Percentiles rank a stretch among this genome's conserved stretches.
Conservation (phyloP, 2,797 vertebrate genomes). For the Lithobates sylvaticus region DNA sequence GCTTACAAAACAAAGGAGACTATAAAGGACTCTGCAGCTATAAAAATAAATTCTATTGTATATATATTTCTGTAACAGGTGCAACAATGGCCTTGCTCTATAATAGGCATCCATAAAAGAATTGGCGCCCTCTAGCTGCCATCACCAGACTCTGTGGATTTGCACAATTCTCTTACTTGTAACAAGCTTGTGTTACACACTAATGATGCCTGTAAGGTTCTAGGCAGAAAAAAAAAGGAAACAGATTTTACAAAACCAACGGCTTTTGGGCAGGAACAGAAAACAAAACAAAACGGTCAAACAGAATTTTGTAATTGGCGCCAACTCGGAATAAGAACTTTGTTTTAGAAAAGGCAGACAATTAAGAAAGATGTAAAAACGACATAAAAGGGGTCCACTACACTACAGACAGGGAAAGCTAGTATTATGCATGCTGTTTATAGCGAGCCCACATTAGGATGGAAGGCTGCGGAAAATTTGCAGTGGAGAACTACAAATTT, state of each 20-base stretch:
- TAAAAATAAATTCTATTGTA: no score
- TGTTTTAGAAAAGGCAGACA: no score
- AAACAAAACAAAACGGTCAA: neutral
- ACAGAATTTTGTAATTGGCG: neutral
- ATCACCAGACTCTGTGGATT: neutral
- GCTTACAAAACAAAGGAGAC: no score
- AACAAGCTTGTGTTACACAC: neutral
- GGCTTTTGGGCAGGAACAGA: neutral
- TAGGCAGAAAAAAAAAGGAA: neutral
- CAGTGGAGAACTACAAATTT: neutral
- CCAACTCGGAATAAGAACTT: neutral
- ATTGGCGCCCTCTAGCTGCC: conserved; percentile 31
- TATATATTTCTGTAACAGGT: neutral
- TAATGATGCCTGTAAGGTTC: neutral
- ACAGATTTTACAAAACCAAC: conserved; percentile 8
- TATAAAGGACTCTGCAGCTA: no score
- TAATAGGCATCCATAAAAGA: neutral
- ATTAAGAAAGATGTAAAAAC: no score
- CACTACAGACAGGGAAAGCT: no score
- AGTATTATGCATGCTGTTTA: no score
- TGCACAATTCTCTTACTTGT: neutral
- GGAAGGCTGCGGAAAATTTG: no score
- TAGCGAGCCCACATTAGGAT: no score
- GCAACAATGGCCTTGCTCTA: neutral
- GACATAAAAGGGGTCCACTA: no score